Evolutionary conservation across 2,888 invertebrate species (phyloP).

Genomic region (Callyntrura sp.): DNA sequence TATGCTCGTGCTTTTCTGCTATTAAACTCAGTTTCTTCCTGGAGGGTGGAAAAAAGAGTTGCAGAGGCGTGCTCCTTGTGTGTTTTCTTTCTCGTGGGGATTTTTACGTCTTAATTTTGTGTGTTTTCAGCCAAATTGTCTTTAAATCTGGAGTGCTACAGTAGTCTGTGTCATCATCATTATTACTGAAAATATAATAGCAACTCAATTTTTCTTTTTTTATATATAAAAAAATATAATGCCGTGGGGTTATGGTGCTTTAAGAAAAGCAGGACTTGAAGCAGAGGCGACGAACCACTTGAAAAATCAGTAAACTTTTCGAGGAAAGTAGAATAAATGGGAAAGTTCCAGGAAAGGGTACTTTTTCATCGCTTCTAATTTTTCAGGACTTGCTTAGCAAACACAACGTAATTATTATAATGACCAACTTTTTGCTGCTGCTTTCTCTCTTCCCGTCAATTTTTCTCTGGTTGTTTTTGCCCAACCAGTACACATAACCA

Average conservation of each 20-base stretch:
- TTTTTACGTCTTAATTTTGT: slow-evolving; percentile 43
- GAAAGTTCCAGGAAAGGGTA: too few relatives aligned
- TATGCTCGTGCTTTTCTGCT: too few relatives aligned
- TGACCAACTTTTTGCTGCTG: slow-evolving; percentile 21
- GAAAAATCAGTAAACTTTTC: slow-evolving; percentile 3
- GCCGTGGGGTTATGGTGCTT: too few relatives aligned
- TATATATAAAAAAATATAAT: too few relatives aligned
- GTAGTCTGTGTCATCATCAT: slow-evolving; percentile 42
- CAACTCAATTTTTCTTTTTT: slow-evolving; percentile 2
- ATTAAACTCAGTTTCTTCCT: too few relatives aligned
- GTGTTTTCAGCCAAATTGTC: slow-evolving; percentile 52
- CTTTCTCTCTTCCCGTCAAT: too few relatives aligned
- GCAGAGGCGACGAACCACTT: too few relatives aligned
- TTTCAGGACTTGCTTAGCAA: slow-evolving; percentile 11
- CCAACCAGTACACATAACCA: too few relatives aligned
- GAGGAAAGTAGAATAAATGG: neutral
- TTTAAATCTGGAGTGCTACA: slow-evolving; percentile 48
- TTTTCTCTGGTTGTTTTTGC: slow-evolving; percentile 14
- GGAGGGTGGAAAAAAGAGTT: too few relatives aligned
- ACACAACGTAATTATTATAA: slow-evolving; percentile 45
- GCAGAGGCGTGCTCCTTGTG: slow-evolving; percentile 36
- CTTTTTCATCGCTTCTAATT: too few relatives aligned
- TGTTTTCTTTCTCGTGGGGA: slow-evolving; percentile 35
- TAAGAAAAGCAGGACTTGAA: neutral
- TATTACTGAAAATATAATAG: slow-evolving; percentile 11